Base-by-base conservation (phyloP, 2,113 vertebrate genomes). In the Condylura cristata region DNA sequence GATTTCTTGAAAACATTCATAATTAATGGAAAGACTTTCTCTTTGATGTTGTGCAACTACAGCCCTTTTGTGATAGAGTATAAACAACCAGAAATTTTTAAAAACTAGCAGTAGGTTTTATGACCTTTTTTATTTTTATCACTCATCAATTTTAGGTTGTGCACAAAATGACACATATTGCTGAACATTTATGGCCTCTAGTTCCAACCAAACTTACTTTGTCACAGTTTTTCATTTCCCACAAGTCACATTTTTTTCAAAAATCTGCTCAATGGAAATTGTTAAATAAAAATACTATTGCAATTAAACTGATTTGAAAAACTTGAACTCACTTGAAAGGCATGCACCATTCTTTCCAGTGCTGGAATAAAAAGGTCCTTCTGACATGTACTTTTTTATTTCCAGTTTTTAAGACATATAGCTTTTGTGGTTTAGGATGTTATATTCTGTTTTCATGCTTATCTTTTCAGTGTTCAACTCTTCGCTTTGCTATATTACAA, bases 401-500 rank as follows among this genome's bases (percentile, higher is more conserved):
- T 30, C 4, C 24, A 20, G 34, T 63, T 16, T 18, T 17, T 39
- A 84, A 89, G 60, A 65, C 63, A 32, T 65, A 24, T 81, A 60
- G 46, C 61, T 78, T 92, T 93, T 58, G 11, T 44, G 82, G 39
- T 92, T 53, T 80, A 91, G 90, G 93, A 96, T 76, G 93, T 81
- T 97, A n/a, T 80, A n/a, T 96, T 97, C 82, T 90, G 44, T 87
- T 96, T 89, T 72, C 89, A 97, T 96, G 82, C 90, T 97, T 98
- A 96, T 95, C 87, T 97, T 96, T 96, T 92, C 93, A 81, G 58
- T 6, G n/a, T 95, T 96, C 95, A 30, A 26, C 87, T 96, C 72
- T 96, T 44, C n/a, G 46, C 79, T 63, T 80, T 96, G 82, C 76
- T 90, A 18, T 75, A 86, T 66, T 93, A 92, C 86, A 97, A 98